Evolutionary conservation across 2,888 invertebrate species (phyloP), one percentile per base, ranked within the genome.

Genomic region (Microplitis deprimator): DNA sequence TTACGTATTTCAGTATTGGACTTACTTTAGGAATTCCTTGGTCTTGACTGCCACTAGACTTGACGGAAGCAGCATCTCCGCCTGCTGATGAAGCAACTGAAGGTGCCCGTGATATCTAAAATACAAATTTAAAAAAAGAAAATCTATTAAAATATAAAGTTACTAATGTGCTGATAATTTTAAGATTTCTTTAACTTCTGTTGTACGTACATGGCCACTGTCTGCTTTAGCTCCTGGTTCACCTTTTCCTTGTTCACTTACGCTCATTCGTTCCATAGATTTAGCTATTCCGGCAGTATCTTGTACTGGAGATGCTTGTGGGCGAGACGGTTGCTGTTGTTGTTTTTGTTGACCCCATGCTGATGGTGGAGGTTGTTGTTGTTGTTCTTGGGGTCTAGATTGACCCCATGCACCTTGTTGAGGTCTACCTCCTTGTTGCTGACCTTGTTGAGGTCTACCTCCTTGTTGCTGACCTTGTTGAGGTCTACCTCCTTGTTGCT

Each of bases 81-180:
- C 79, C 75, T 4, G 70, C 68, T 13, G 71, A 75, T n/a, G 81
- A 75, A 13, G 79, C 72, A 16, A 59, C 40, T 10, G 80, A 75
- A 5, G 71, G 59, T 10, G 80, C 65, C 50, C 69, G 75, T 50
- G 79, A 76, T 16, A 67, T 17, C 10, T n/a, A 62, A 64, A 62
- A 50, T 50, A 50, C 13, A 13, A 50, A 50, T 50, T 50, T 50
- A 13, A 50, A 50, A 5, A 50, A 29, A 70, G 13, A 70, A n/a
- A 29, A 13, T 16, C 4, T 10, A 50, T 13, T 50, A 13, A 13
- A 13, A 13, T 13, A 50, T 13, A 13, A 2, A 10, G 8, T 3
- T 50, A 50, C 8, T 13, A 8, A 29, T 29, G 29, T 3, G 50
- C 13, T 50, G 13, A 40, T 17, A 65, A 40, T 39, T 50, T 8